These are phyloP conservation scores for Cecropterus lyciades DNA, from an alignment of 1,140 invertebrate species.

Conservation along the genomic window DNA sequence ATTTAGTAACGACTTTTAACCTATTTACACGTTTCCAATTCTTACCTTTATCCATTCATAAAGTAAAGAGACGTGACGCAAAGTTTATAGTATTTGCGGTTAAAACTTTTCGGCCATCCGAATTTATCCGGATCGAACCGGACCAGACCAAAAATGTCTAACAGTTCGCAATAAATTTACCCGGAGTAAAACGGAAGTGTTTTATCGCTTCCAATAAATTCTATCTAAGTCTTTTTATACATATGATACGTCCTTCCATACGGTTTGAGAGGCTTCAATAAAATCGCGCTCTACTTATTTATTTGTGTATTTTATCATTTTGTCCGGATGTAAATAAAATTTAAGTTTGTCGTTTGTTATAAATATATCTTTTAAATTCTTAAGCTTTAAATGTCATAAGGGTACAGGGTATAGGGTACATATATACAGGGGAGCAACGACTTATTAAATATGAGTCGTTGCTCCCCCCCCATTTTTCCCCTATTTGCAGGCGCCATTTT, in stretches of 20 bases:
- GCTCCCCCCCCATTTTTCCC: no score
- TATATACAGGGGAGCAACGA: no score
- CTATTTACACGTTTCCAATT: neutral
- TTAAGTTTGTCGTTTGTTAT: no score
- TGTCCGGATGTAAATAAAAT: no score
- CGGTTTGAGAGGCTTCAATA: conserved; percentile 18
- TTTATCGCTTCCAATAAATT: conserved; percentile 48
- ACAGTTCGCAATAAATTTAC: conserved; percentile 45
- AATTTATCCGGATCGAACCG: conserved; percentile 31
- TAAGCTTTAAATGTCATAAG: no score
- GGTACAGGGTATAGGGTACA: no score
- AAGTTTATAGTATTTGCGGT: conserved; percentile 22
- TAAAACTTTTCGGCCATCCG: conserved; percentile 34
- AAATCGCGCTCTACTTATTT: conserved; percentile 16
- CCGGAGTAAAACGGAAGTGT: conserved; percentile 42
- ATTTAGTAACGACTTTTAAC: no score
- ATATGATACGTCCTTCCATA: conserved; percentile 28
- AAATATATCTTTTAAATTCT: no score
- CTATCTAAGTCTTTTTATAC: conserved; percentile 41
- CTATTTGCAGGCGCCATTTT: no score
- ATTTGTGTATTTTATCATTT: conserved; percentile 1
- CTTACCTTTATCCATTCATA: neutral
- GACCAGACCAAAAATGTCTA: conserved; percentile 41
- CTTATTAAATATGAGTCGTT: no score
- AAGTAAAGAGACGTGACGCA: conserved; percentile 1